Conservation (phyloP, 1,140 invertebrate species). For the Caerostris darwini region DNA sequence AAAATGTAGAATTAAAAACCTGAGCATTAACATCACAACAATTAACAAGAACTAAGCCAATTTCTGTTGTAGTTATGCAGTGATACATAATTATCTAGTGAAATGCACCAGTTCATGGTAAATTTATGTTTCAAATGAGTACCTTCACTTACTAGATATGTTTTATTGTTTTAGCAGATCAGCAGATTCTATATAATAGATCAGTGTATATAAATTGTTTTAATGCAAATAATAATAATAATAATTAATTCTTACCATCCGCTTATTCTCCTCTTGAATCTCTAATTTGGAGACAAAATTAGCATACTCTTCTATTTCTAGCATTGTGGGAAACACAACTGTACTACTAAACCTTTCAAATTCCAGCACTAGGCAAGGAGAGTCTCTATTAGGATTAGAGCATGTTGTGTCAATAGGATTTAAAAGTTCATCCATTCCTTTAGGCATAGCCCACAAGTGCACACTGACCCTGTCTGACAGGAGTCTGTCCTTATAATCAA, state of each 20-base stretch:
- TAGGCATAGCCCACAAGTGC: slow-evolving; percentile 84
- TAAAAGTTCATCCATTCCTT: slow-evolving; percentile 83
- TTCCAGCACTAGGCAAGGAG: slow-evolving; percentile 84
- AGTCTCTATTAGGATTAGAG: slow-evolving; percentile 84
- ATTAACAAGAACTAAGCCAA: too few relatives aligned
- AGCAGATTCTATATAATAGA: too few relatives aligned
- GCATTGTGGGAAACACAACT: slow-evolving; percentile 83
- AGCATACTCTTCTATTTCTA: slow-evolving; percentile 82
- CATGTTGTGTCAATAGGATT: slow-evolving; percentile 83
- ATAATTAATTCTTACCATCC: background rate
- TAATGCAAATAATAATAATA: too few relatives aligned
- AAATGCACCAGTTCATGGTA: too few relatives aligned
- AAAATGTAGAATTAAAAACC: too few relatives aligned
- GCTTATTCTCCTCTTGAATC: slow-evolving; percentile 49
- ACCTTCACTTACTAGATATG: too few relatives aligned
- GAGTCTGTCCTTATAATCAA: slow-evolving; percentile 85
- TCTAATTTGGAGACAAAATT: slow-evolving; percentile 79
- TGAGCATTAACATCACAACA: too few relatives aligned
- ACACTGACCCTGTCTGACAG: slow-evolving; percentile 83
- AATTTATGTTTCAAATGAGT: too few relatives aligned
- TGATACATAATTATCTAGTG: too few relatives aligned
- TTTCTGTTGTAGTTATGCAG: too few relatives aligned
- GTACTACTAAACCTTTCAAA: slow-evolving; percentile 83
- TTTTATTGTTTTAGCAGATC: too few relatives aligned
- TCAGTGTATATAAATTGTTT: too few relatives aligned